phyloP scores from a whole-genome alignment of 2,797 vertebrate species.

The Hirundo rustica region DNA sequence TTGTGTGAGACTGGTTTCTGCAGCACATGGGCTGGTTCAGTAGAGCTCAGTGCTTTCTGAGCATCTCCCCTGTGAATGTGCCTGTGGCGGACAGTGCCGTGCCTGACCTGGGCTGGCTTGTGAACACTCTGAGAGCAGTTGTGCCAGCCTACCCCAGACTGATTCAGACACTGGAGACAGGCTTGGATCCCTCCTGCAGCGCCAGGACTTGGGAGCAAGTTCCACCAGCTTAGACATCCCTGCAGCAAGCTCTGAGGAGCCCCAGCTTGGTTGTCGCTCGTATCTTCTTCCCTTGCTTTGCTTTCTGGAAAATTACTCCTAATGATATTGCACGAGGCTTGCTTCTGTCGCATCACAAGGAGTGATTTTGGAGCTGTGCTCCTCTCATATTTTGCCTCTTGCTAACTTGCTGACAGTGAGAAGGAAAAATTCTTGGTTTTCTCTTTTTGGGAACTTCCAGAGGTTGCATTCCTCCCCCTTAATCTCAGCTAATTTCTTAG shows the following conservation, averaged over 20 bases:
- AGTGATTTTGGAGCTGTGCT: slow-evolving; percentile 15
- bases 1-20: background rate
- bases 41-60: background rate
- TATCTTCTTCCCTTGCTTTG: background rate
- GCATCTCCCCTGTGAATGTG: background rate
- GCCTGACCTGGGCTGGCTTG: background rate
- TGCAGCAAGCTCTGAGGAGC: background rate
- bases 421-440: slow-evolving; percentile 11
- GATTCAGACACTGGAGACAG: background rate
- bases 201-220: background rate
- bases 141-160: background rate
- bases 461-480: background rate
- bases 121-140: background rate
- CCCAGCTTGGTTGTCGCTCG: background rate
- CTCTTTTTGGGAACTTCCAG: background rate
- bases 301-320: background rate
- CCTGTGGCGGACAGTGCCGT: accelerated
- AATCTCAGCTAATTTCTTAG: slow-evolving; percentile 9
- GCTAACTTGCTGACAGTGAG: background rate
- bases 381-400: background rate
- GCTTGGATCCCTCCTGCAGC: background rate
- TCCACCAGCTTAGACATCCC: background rate
- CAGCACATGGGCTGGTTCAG: background rate
- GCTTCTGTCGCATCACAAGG: background rate
- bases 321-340: background rate